Percentiles rank a stretch among this genome's conserved stretches.
phyloP scores from a whole-genome alignment of 2,113 vertebrate species.

The Oncorhynchus kisutch region DNA sequence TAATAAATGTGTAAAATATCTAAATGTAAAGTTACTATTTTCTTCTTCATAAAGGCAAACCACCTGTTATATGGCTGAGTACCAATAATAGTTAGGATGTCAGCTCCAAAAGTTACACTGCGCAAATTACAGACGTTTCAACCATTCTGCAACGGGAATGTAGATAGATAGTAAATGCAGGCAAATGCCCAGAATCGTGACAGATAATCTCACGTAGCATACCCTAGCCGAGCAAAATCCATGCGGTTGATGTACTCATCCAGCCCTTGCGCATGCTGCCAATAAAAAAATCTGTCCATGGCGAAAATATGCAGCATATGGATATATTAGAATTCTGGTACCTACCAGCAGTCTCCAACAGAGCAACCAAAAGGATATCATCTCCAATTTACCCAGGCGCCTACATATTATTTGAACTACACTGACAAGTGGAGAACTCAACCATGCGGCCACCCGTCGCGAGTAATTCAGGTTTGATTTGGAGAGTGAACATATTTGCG shows the following conservation, averaged over 20 bases:
- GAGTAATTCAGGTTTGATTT: conserved; percentile 36
- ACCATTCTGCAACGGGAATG: too few relatives aligned
- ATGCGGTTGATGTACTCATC: not conserved
- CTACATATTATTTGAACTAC: conserved; percentile 47
- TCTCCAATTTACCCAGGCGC: conserved; percentile 63
- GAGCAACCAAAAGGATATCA: conserved; percentile 70
- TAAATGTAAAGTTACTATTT: too few relatives aligned
- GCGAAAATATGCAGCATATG: not conserved
- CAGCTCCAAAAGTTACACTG: too few relatives aligned
- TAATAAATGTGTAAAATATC: too few relatives aligned
- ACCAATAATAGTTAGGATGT: too few relatives aligned
- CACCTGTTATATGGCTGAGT: too few relatives aligned
- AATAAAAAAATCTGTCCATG: not conserved
- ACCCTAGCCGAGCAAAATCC: conserved; percentile 10
- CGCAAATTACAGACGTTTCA: not conserved
- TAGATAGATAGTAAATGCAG: not conserved
- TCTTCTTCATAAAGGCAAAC: too few relatives aligned
- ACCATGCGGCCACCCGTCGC: conserved; percentile 54
- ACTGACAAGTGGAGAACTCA: conserved; percentile 48
- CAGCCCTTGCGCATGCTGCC: conserved; percentile 13
- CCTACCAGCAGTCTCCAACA: conserved; percentile 71
- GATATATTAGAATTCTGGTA: conserved; percentile 5
- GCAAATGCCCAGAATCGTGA: conserved; percentile 35
- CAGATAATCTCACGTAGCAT: conserved; percentile 9
- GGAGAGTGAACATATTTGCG: conserved; percentile 7